Conservation (phyloP, 2,113 vertebrate genomes). For the Corythornis vintsioides region DNA sequence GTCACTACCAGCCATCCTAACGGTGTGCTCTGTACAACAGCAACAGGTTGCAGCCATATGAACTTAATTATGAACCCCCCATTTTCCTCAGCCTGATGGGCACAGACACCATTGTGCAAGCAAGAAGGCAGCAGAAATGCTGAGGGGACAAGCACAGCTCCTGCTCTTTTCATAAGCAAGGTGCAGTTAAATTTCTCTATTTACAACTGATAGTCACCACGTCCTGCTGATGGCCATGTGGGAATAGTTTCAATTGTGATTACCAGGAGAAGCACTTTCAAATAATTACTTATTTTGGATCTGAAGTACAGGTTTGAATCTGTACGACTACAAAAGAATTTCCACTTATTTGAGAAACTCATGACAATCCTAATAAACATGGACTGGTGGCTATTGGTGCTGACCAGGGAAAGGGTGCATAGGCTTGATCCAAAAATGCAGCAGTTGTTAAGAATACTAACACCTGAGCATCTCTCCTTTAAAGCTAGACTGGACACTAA, state of each 20-base stretch:
- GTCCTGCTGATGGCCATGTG: neutral
- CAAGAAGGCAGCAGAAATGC: neutral
- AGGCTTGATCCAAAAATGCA: neutral
- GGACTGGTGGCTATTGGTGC: neutral
- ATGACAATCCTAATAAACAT: neutral
- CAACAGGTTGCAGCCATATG: too few relatives aligned
- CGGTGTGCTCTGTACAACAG: neutral
- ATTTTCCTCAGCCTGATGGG: neutral
- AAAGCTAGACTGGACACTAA: neutral
- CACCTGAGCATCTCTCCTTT: neutral
- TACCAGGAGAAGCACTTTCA: neutral
- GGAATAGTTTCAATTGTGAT: neutral
- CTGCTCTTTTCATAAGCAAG: neutral
- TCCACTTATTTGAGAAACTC: neutral
- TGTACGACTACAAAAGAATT: neutral
- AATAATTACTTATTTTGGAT: neutral
- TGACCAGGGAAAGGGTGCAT: neutral
- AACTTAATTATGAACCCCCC: neutral
- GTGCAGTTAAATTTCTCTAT: neutral
- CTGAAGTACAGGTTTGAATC: neutral
- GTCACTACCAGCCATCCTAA: neutral
- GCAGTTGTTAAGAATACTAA: neutral
- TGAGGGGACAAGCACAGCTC: neutral
- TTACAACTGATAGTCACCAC: neutral
- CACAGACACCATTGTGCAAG: neutral